phyloP scores from a whole-genome alignment of 2,113 vertebrate genomes.

The Eleginops maclovinus region DNA sequence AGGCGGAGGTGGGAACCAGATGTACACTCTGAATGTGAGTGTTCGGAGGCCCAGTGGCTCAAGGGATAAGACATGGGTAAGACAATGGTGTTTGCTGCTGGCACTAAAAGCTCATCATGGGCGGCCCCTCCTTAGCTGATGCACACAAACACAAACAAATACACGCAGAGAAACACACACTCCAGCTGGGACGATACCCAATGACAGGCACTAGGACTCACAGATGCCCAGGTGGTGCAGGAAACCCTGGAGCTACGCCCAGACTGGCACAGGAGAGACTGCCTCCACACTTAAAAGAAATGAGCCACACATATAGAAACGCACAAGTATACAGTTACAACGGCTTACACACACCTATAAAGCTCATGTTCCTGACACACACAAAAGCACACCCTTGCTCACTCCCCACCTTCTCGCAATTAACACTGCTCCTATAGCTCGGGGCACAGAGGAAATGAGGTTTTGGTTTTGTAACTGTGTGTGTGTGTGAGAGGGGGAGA shows the following conservation, averaged over 20 bases:
- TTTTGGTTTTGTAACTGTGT: slow-evolving; percentile 73
- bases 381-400: slow-evolving; percentile 51
- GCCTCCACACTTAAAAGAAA: slow-evolving; percentile 62
- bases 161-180: slow-evolving; percentile 52
- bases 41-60: slow-evolving; percentile 47
- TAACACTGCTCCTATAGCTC: slow-evolving; percentile 81
- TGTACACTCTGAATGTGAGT: slow-evolving; percentile 38
- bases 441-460: slow-evolving; percentile 83
- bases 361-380: slow-evolving; percentile 40
- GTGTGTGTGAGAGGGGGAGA: slow-evolving; percentile 47
- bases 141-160: slow-evolving; percentile 39
- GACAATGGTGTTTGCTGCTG: slow-evolving; percentile 78
- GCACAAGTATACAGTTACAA: slow-evolving; percentile 28
- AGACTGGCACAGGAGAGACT: slow-evolving; percentile 63
- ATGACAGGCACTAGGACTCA: slow-evolving; percentile 78
- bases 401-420: slow-evolving; percentile 79
- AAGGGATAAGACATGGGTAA: slow-evolving; percentile 64
- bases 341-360: slow-evolving; percentile 40
- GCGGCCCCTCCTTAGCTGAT: slow-evolving; percentile 49
- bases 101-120: slow-evolving; percentile 73
- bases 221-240: slow-evolving; percentile 81
- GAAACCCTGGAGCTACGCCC: slow-evolving; percentile 81
- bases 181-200: slow-evolving; percentile 78
- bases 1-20: slow-evolving; percentile 51
- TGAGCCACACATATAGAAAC: slow-evolving; percentile 35